phyloP scores from a whole-genome alignment of 2,797 vertebrate genomes.

The Peromyscus attwateri region DNA sequence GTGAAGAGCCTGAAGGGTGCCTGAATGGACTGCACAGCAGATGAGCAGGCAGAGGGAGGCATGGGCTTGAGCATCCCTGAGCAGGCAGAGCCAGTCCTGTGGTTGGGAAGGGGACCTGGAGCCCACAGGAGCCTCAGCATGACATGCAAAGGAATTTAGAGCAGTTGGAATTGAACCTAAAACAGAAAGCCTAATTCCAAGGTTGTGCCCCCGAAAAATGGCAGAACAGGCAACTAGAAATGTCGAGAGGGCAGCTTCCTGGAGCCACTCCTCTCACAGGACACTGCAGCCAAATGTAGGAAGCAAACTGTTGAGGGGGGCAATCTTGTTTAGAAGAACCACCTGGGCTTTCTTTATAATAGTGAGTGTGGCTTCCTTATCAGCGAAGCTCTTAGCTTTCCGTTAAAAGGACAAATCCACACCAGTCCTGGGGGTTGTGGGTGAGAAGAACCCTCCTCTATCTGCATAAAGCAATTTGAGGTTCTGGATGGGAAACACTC shows the following conservation, averaged over 20 bases:
- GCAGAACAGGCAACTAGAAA: not conserved
- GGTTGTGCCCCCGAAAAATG: not conserved
- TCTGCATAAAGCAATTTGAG: not conserved
- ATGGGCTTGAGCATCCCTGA: not conserved
- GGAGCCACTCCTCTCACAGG: not conserved
- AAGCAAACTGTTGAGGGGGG: not conserved
- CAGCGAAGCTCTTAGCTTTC: not conserved
- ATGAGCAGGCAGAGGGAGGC: not conserved
- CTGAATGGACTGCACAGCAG: rapidly evolving
- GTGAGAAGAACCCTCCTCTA: not conserved
- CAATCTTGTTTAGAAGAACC: not conserved
- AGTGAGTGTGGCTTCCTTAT: not conserved
- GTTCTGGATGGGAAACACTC: not conserved
- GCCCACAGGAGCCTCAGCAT: not conserved
- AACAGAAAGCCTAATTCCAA: not conserved
- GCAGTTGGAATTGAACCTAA: not conserved
- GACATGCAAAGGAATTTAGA: not conserved
- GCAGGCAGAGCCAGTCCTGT: too few species aligned
- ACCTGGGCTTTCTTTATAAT: not conserved
- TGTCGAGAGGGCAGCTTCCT: not conserved
- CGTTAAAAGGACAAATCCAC: not conserved
- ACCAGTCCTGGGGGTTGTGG: not conserved
- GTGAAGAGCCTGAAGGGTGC: not conserved
- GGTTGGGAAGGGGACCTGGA: not conserved
- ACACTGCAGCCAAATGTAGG: not conserved